phyloP scores from a whole-genome alignment of 2,113 vertebrate species.

The Clarias gariepinus region DNA sequence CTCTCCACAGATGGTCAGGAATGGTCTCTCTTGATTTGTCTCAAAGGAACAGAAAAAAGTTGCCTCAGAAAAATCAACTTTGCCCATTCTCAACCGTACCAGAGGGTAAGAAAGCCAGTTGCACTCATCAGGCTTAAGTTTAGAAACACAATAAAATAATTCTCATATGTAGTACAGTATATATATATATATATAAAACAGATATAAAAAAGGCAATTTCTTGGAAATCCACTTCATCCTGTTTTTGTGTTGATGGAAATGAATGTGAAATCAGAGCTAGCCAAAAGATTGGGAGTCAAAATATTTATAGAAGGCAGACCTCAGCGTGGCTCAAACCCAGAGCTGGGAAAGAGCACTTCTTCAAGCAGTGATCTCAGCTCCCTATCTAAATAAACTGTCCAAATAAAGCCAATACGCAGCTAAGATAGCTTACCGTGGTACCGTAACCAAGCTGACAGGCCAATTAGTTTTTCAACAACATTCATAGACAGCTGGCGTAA shows the following conservation, averaged over 20 bases:
- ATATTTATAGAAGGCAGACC: slow-evolving; percentile 50
- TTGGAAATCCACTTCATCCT: slow-evolving; percentile 9
- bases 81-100: slow-evolving; percentile 71
- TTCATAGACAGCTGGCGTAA: slow-evolving; percentile 8
- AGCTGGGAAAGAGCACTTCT: neutral
- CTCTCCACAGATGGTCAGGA: slow-evolving; percentile 56
- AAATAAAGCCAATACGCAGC: slow-evolving; percentile 23
- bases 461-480: slow-evolving; percentile 3
- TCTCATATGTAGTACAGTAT: neutral
- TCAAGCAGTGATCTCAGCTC: slow-evolving; percentile 12
- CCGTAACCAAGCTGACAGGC: neutral
- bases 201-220: neutral
- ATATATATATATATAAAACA: neutral
- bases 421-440: slow-evolving; percentile 1
- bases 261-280: slow-evolving; percentile 47
- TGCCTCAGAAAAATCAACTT: slow-evolving; percentile 77
- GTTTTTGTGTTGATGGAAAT: slow-evolving; percentile 19
- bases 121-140: neutral
- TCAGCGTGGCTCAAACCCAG: slow-evolving; percentile 6
- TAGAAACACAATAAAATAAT: neutral
- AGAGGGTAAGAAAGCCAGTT: slow-evolving; percentile 75
- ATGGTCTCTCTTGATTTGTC: slow-evolving; percentile 86
- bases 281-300: slow-evolving; percentile 32
- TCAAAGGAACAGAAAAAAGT: slow-evolving; percentile 70
- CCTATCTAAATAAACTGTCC: neutral